Evolutionary conservation across 2,797 vertebrate species (phyloP), one percentile per base, ranked within the genome.

Genomic region (Tenualosa thibaudeaui): DNA sequence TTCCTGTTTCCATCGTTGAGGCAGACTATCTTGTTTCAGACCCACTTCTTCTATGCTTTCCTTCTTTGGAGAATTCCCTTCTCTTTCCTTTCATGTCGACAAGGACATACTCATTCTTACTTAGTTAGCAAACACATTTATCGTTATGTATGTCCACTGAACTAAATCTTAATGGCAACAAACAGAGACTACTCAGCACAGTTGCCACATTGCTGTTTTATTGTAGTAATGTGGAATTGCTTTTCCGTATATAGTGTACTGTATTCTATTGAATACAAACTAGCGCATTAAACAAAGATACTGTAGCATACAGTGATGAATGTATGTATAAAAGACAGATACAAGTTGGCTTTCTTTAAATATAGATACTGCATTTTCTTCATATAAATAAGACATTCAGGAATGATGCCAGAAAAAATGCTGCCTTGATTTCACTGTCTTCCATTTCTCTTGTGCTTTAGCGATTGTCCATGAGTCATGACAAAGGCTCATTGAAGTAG

Each of bases 291-390:
- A 92, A 92, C 86, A 84, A 86, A 88, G 90, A 87, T 85, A 94
- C 92, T 89, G 89, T 89, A 94, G 92, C 93, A 50, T 88, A 94
- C 91, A 89, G 84, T 90, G 84, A 95, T 93, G 91, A 91, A 89
- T 92, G 91, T 62, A 94, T 93, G 93, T 96, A 95, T 93, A 96
- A 95, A 96, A 96, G 91, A 94, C 93, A 89, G 86, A 89, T 93
- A 92, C 93, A 94, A 95, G 94, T 90, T 65, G 94, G 88, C 87
- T 92, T 89, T 91, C 89, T 82, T 91, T 84, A 88, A 93, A 90
- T 92, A 93, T 91, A 90, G 5, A 91, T 89, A 89, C 90, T 91
- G 92, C 92, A 93, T 86, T 91, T 92, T 84, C 83, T 91, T 88
- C 31, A 89, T 89, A 92, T 91, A 86, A 88, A 89, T 85, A 91